Evolutionary conservation across 2,797 vertebrate genomes (phyloP), one percentile per base, ranked within the genome.

Genomic region (Hemitrygon akajei): DNA sequence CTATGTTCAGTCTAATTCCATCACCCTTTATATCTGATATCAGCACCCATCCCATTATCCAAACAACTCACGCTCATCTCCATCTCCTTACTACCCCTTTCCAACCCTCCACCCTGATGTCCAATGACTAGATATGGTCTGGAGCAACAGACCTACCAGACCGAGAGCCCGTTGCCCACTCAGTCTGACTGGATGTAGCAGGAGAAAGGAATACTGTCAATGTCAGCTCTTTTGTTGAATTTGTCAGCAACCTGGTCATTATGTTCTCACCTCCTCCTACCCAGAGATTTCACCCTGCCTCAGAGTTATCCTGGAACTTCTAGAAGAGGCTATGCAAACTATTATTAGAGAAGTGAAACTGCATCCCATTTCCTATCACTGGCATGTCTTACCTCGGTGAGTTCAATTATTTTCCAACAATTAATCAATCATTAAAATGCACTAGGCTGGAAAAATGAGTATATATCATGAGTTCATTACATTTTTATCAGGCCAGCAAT

Each of bases 401-500:
- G 12, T 66, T 34, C 30, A 66, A 34, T 66, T 89, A 69, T 69
- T 89, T 89, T 11, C 63, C n/a, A 69, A 66, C n/a, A 66, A 63
- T 2, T n/a, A 87, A 22, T 86, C 82, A 60, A n/a, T 30, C 82
- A 4, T 60, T 37, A 22, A 89, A 18, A 3, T 69, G 63, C 37
- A 34, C 16, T 69, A 22, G 63, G 16, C 86, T 22, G 60, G 60
- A 66, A 37, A 63, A n/a, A 60, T 58, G 11, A 47, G 14, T 16
- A 47, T 22, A 73, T 27, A 73, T 14, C 37, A 58, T 56, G 71
- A 40, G 56, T 75, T 93, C 71, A 58, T 56, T 93, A 12, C 40
- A 86, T 30, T 93, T 81, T 93, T 56, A 25, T 47, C 30, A 93
- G 37, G 71, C 30, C 40, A 93, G 25, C 30, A 89, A 69, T 93